Evolutionary conservation across 2,113 vertebrate genomes (phyloP).

Genomic region (Dascyllus trimaculatus): DNA sequence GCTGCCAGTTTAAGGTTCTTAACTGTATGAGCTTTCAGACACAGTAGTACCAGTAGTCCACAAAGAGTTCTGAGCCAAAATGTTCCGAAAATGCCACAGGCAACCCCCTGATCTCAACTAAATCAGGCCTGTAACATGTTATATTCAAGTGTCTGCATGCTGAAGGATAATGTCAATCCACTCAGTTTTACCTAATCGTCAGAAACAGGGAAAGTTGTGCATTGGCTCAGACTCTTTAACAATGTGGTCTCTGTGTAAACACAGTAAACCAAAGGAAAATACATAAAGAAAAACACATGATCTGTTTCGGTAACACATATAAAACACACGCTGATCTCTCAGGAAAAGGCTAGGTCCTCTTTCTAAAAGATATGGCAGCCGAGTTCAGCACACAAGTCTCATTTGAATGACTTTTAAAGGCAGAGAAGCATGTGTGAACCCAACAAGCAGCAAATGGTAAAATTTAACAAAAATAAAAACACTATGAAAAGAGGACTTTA

Average conservation of each 20-base stretch:
- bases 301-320: slow-evolving; percentile 39
- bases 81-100: slow-evolving; percentile 30
- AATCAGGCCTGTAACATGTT: slow-evolving; percentile 19
- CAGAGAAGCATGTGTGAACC: slow-evolving; percentile 38
- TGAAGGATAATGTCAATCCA: slow-evolving; percentile 20
- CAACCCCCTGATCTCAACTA: slow-evolving; percentile 33
- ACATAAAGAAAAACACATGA: slow-evolving; percentile 33
- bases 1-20: slow-evolving; percentile 9
- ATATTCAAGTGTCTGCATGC: background rate
- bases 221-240: slow-evolving; percentile 55
- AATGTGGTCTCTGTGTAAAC: slow-evolving; percentile 31
- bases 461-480: slow-evolving; percentile 32
- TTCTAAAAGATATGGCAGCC: slow-evolving; percentile 48
- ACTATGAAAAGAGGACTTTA: slow-evolving; percentile 36
- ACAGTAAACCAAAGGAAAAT: slow-evolving; percentile 28
- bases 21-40: slow-evolving; percentile 34
- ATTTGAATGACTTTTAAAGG: slow-evolving; percentile 25
- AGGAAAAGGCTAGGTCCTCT: slow-evolving; percentile 37
- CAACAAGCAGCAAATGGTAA: slow-evolving; percentile 56
- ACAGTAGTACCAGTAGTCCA: slow-evolving; percentile 37
- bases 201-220: slow-evolving; percentile 3
- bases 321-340: slow-evolving; percentile 31
- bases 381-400: slow-evolving; percentile 45
- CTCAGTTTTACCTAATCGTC: slow-evolving; percentile 6
- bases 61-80: slow-evolving; percentile 33